These are phyloP conservation scores for Rhyzopertha dominica DNA, from an alignment of 1,140 invertebrate species.

Conservation along the genomic window DNA sequence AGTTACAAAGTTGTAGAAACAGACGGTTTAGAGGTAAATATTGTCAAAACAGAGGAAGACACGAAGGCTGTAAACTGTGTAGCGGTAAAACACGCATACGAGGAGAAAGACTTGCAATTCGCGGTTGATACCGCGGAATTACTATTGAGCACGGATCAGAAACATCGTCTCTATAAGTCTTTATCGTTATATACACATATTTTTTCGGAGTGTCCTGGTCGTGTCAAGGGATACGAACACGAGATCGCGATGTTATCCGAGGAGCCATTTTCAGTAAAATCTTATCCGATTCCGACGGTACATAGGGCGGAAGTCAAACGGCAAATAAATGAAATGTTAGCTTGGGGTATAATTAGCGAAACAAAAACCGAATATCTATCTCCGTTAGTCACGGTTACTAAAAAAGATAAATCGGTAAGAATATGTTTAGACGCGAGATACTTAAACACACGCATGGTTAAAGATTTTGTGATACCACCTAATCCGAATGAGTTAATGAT, in stretches of 20 bases:
- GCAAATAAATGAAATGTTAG: conserved; percentile 9
- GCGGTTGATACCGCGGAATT: background rate
- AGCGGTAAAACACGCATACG: background rate
- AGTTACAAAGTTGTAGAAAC: background rate
- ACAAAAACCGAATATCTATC: conserved; percentile 9
- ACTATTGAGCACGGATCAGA: background rate
- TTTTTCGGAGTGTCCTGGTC: conserved; percentile 7
- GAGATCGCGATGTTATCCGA: conserved; percentile 2
- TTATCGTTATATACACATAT: background rate
- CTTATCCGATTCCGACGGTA: conserved; percentile 5
- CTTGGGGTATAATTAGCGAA: conserved; percentile 1
- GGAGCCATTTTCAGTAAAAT: background rate
- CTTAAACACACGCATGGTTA: conserved; percentile 4
- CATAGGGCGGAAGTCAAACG: background rate
- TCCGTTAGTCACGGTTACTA: conserved; percentile 5
- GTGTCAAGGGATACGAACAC: conserved; percentile 1
- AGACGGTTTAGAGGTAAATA: background rate
- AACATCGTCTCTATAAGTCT: background rate
- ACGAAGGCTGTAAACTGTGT: too few species aligned
- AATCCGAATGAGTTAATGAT: conserved; percentile 8
- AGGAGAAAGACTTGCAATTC: background rate
- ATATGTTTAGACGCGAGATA: conserved; percentile 9
- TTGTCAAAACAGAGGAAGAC: background rate
- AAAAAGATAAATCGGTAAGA: conserved; percentile 4
- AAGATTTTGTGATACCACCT: conserved; percentile 4